These are phyloP conservation scores for Ashinkailepas kermadecensis DNA, from an alignment of 2,888 invertebrate species.

Conservation along the genomic window DNA sequence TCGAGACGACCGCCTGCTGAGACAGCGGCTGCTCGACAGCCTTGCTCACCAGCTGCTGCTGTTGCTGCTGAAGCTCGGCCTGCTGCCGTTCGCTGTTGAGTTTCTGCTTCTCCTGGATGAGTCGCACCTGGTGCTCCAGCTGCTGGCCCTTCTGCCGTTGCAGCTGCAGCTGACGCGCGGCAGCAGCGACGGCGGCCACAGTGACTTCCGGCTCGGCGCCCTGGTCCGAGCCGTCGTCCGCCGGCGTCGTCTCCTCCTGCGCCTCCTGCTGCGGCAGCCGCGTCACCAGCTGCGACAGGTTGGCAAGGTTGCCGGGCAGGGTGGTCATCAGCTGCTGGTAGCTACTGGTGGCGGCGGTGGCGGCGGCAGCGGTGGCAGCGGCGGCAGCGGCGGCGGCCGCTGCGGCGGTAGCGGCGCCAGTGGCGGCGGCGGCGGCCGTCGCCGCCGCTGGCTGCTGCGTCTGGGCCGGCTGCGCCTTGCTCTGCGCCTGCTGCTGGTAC, in stretches of 20 bases:
- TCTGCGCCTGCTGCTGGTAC: background rate
- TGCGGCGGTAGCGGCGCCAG: background rate
- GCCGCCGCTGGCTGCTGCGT: background rate
- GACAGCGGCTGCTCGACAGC: background rate
- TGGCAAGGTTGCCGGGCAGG: conserved; percentile 32
- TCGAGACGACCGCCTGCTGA: background rate
- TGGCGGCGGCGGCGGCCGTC: background rate
- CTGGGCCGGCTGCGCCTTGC: background rate
- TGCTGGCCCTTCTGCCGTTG: conserved; percentile 9
- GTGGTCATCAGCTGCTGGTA: conserved; percentile 19
- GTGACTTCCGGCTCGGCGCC: background rate
- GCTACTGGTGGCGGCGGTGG: background rate
- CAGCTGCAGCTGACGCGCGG: conserved; percentile 1
- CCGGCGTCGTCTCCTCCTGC: background rate
- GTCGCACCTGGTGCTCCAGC: conserved; percentile 13
- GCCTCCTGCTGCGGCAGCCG: conserved; percentile 30
- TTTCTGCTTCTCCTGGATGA: background rate
- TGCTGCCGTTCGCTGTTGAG: background rate
- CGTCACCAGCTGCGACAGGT: conserved; percentile 33
- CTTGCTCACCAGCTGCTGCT: background rate
- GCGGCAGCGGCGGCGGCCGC: background rate
- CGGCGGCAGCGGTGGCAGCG: background rate
- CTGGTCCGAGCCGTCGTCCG: background rate
- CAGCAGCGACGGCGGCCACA: background rate
- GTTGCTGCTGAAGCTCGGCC: background rate